A percentile compares a stretch with the other conserved stretches of the same genome.
Evolutionary conservation across 2,797 vertebrate species (phyloP).

Genomic region (Danio albolineatus): DNA sequence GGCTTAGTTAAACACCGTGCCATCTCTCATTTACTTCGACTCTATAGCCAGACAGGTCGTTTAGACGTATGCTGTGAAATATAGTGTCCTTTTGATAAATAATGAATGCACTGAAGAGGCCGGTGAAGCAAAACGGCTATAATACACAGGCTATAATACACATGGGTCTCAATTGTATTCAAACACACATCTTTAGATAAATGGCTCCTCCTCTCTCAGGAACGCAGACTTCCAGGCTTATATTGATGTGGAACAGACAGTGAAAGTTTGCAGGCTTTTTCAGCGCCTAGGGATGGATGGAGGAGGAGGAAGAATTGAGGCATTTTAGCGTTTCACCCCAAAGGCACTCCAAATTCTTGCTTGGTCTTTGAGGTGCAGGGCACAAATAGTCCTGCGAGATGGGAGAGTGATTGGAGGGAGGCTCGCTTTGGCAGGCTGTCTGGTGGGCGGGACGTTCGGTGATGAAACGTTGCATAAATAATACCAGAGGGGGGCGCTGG

Average conservation of each 20-base stretch:
- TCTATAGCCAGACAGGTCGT: conserved; percentile 36
- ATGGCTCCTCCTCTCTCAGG: conserved; percentile 19
- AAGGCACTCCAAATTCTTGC: conserved; percentile 33
- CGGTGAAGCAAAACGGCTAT: neutral
- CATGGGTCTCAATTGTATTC: conserved; percentile 33
- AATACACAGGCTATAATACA: neutral
- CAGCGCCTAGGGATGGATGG: conserved; percentile 25
- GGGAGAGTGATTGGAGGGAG: conserved; percentile 60
- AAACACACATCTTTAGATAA: conserved; percentile 34
- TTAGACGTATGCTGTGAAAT: conserved; percentile 41
- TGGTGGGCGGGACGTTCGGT: conserved; percentile 69
- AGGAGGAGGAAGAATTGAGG: conserved; percentile 29
- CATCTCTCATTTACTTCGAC: conserved; percentile 48
- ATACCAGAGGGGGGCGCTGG: conserved; percentile 67
- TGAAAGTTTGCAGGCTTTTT: conserved; percentile 41
- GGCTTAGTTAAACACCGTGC: conserved; percentile 35
- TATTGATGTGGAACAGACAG: conserved; percentile 48
- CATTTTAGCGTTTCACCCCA: conserved; percentile 46
- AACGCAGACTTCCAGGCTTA: conserved; percentile 9
- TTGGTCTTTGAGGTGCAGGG: conserved; percentile 27
- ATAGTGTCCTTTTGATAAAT: conserved; percentile 44
- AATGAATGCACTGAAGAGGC: conserved; percentile 48
- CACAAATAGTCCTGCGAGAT: conserved; percentile 44
- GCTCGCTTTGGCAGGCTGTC: conserved; percentile 62
- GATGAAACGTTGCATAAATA: conserved; percentile 79